Percentiles rank a stretch among this genome's conserved stretches.
phyloP scores from a whole-genome alignment of 2,888 invertebrate species.

The Agrypnus murinus region DNA sequence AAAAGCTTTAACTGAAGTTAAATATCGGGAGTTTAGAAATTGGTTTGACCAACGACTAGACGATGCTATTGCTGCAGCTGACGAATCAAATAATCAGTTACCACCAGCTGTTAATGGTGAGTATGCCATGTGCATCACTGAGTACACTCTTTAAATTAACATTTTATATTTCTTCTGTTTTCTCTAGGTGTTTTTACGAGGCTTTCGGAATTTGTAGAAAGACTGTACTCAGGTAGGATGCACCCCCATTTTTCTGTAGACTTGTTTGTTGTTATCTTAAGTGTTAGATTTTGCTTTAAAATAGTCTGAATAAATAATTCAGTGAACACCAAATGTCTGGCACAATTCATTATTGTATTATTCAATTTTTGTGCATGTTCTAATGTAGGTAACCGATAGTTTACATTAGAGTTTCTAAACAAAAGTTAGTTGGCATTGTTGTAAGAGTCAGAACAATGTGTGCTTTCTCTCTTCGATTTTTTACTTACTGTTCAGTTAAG shows the following conservation, averaged over 20 bases:
- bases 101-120: conserved; percentile 65
- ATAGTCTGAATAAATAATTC: too few relatives aligned
- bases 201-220: conserved; percentile 70
- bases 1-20: conserved; percentile 81
- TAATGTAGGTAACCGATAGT: too few relatives aligned
- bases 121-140: conserved; percentile 58
- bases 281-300: too few relatives aligned
- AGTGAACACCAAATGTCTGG: too few relatives aligned
- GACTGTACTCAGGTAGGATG: conserved; percentile 74
- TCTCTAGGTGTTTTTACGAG: conserved; percentile 70
- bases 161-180: conserved; percentile 59
- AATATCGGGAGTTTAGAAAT: conserved; percentile 80
- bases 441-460: too few relatives aligned
- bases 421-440: too few relatives aligned
- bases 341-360: too few relatives aligned
- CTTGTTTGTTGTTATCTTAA: conserved; percentile 20
- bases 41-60: conserved; percentile 91
- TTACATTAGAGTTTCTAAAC: too few relatives aligned
- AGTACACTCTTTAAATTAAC: conserved; percentile 65
- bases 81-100: conserved; percentile 66
- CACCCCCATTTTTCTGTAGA: conserved; percentile 54
- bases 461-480: too few relatives aligned
- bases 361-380: too few relatives aligned
- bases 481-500: too few relatives aligned
- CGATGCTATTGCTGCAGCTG: conserved; percentile 89